Evolutionary conservation across 2,113 vertebrate species (phyloP).

Genomic region (Pterophyllum scalare): DNA sequence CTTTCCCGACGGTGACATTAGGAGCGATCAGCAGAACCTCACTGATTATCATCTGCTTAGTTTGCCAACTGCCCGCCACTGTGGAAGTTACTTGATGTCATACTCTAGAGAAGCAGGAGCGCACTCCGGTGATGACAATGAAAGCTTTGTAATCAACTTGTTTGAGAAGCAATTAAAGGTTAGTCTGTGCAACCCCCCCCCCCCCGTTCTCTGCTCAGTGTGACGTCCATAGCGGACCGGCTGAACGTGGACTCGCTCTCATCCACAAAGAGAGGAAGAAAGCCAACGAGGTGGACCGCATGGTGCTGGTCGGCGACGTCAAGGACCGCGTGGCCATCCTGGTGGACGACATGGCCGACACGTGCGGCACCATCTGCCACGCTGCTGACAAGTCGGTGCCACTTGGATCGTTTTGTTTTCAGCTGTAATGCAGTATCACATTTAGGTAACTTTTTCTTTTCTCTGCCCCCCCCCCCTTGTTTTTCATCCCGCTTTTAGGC

Average conservation of each 20-base stretch:
- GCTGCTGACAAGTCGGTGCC: conserved; percentile 91
- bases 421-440: too few relatives aligned
- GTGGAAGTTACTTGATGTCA: neutral
- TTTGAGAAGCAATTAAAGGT: neutral
- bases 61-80: neutral
- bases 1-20: neutral
- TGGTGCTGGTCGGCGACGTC: conserved; percentile 95
- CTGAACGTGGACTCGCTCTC: conserved; percentile 94
- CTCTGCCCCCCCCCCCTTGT: too few relatives aligned
- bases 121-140: accelerated
- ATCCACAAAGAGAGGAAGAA: conserved; percentile 98
- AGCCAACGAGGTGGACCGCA: conserved; percentile 95
- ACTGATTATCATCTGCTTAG: neutral
- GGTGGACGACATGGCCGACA: conserved; percentile 97
- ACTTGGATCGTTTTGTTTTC: too few relatives aligned
- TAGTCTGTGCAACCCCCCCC: neutral
- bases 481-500: conserved; percentile 64
- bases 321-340: conserved; percentile 93
- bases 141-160: neutral
- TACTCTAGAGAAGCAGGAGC: neutral
- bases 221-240: conserved; percentile 94
- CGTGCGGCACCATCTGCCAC: conserved; percentile 94
- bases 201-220: conserved; percentile 72
- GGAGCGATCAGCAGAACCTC: neutral
- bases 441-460: neutral